Percentiles rank a stretch among this genome's conserved stretches.
These are phyloP conservation scores for Sycobia sp. DNA, from an alignment of 1,140 invertebrate genomes.

Conservation along the genomic window DNA sequence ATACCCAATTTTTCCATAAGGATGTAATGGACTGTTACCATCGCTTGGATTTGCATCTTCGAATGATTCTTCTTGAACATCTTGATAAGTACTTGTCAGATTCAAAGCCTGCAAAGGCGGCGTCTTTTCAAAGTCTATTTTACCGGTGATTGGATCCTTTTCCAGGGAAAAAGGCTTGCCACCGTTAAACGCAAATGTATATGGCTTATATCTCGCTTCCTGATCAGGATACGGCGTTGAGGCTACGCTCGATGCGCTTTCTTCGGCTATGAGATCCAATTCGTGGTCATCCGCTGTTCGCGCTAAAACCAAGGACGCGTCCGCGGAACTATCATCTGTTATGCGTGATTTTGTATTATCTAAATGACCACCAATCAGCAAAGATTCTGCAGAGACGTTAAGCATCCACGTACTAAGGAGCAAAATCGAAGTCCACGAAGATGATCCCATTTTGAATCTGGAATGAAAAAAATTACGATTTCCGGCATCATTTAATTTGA, in stretches of 20 bases:
- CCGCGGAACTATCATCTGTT: constrained; percentile 26
- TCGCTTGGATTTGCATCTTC: constrained; percentile 23
- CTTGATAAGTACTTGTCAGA: constrained; percentile 59
- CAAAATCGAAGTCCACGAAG: constrained; percentile 25
- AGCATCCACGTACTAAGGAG: constrained; percentile 7
- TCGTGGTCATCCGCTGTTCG: constrained; percentile 43
- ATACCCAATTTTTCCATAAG: constrained; percentile 33
- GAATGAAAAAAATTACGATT: too few species aligned
- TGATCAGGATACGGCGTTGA: constrained; percentile 30
- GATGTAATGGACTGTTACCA: neutral
- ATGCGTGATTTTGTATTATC: constrained; percentile 30
- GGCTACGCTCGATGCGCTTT: constrained; percentile 40
- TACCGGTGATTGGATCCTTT: constrained; percentile 71
- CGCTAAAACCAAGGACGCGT: constrained; percentile 32
- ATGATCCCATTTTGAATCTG: constrained; percentile 32
- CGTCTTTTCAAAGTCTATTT: constrained; percentile 65
- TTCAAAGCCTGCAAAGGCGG: constrained; percentile 56
- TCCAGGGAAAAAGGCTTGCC: constrained; percentile 74
- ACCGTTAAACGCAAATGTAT: constrained; percentile 66
- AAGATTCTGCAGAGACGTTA: constrained; percentile 20
- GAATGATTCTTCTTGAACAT: constrained; percentile 34
- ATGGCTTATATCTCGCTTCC: constrained; percentile 38
- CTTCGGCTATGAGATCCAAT: constrained; percentile 51
- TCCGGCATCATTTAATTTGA: too few species aligned
- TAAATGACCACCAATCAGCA: constrained; percentile 33